Base-by-base conservation (phyloP, 2,113 vertebrate genomes). In the Hydropotes inermis region DNA sequence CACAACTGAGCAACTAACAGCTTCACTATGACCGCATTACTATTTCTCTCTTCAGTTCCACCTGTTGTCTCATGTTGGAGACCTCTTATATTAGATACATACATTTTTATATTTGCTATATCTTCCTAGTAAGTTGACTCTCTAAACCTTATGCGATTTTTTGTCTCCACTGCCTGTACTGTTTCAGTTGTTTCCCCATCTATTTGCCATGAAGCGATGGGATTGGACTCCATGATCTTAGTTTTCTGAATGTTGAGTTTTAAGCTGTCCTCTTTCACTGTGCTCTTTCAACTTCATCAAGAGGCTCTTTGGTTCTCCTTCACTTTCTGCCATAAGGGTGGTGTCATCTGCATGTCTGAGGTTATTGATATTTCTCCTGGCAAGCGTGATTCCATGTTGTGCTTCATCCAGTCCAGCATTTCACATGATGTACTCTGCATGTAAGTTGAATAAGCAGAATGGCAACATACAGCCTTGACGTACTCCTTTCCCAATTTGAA, bases 221-320 rank as follows among this genome's bases (percentile, higher is more conserved):
- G 16, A n/a, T 9, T 17, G 16, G 64, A 67, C 0, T 0, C 8
- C 64, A 67, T n/a, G 16, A 67, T 67, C 64, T 67, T 67, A 67
- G 17, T 67, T 67, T 17, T n/a, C 33, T 67, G 64, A n/a, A 67
- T 19, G 64, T 21, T 67, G 7, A 67, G 64, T n/a, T 67, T 67
- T 67, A n/a, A 67, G 33, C 61, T n/a, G n/a, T n/a, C n/a, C 61
- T 67, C n/a, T n/a, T 67, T 67, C 61, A n/a, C 61, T 67, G 16
- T 19, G 16, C 8, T 19, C 64, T 67, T 67, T n/a, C 64, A 67
- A n/a, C 64, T 4, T 36, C 64, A n/a, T 36, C 64, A 67, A 67
- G 33, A 67, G 64, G 2, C 64, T 67, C 33, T 67, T n/a, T 67
- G 9, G 33, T 67, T 67, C 33, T n/a, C n/a, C 33, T 64, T 64